A percentile compares a stretch with the other conserved stretches of the same genome.
Conservation (phyloP, 2,888 invertebrate species). For the Encarsia formosa region DNA sequence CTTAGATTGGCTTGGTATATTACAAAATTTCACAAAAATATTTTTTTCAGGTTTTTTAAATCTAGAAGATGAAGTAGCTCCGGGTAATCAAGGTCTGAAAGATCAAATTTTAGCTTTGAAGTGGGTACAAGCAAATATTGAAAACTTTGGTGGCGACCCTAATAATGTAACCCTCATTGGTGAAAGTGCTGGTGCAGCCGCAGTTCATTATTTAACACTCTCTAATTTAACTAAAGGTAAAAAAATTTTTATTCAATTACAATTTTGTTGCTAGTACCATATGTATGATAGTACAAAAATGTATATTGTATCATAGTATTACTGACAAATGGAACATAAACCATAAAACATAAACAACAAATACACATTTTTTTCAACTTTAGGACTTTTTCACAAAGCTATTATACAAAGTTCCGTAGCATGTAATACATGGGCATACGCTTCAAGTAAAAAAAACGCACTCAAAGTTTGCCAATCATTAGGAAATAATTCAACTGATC, state of each 20-base stretch:
- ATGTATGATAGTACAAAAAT: no score
- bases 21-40: no score
- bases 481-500: conserved; percentile 39
- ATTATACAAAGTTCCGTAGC: conserved; percentile 41
- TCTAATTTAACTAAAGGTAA: conserved; percentile 43
- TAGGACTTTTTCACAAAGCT: conserved; percentile 45
- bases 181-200: conserved; percentile 37
- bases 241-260: no score
- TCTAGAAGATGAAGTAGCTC: conserved; percentile 40
- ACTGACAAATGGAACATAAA: no score
- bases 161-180: conserved; percentile 44
- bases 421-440: conserved; percentile 37
- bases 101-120: conserved; percentile 44
- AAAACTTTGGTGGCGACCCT: conserved; percentile 42
- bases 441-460: conserved; percentile 24
- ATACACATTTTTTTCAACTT: background rate
- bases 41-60: conserved; percentile 40
- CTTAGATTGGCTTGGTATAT: no score
- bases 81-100: conserved; percentile 44
- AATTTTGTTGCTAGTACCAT: no score
- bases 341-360: no score
- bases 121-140: conserved; percentile 44
- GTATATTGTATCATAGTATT: no score
- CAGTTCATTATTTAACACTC: conserved; percentile 40
- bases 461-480: conserved; percentile 41